Conservation (phyloP, 2,797 vertebrate genomes). For the Pogoniulus pusillus region DNA sequence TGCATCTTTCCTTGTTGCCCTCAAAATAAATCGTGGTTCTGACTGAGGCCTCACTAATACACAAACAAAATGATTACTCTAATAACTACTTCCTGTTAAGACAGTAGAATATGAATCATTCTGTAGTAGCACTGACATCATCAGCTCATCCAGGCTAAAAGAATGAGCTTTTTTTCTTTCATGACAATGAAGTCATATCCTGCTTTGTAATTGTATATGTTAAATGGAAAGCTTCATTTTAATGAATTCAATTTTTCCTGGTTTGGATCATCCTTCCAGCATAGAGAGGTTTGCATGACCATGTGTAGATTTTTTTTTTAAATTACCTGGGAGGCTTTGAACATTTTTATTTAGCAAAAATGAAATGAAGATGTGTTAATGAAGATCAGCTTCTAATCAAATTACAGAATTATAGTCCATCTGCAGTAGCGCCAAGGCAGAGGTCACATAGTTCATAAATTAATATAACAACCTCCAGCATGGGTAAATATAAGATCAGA, state of each 20-base stretch:
- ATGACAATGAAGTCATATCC: neutral
- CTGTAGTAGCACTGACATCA: neutral
- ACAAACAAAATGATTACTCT: neutral
- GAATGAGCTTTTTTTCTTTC: neutral
- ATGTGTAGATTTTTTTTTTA: neutral
- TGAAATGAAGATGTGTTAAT: neutral
- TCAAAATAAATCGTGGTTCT: neutral
- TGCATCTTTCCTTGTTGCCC: neutral
- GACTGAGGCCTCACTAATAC: neutral
- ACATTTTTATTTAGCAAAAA: neutral
- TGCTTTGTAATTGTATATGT: neutral
- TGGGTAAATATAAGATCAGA: neutral
- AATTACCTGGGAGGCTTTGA: neutral
- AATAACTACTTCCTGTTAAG: conserved; percentile 1
- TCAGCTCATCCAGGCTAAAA: neutral
- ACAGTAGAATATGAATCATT: neutral
- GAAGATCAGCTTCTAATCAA: neutral
- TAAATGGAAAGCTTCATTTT: neutral
- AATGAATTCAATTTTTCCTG: neutral
- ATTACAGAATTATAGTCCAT: neutral
- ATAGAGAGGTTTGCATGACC: neutral
- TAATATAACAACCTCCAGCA: neutral
- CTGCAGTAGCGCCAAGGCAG: neutral
- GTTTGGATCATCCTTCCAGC: neutral
- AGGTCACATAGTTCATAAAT: neutral